Evolutionary conservation across 2,888 invertebrate genomes (phyloP).

Genomic region (Ichneumoninae sp.): DNA sequence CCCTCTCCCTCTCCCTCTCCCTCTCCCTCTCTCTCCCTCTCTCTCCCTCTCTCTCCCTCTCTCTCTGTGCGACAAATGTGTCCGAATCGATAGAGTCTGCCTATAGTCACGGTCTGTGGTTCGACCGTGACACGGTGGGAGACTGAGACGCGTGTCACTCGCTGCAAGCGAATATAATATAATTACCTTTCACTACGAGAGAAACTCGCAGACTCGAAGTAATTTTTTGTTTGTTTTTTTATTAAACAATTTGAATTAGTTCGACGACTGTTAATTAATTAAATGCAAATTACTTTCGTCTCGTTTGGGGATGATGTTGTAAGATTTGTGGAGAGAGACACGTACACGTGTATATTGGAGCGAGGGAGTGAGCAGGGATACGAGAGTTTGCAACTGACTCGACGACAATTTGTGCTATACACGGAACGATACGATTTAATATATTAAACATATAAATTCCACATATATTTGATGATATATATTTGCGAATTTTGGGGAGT

Average conservation of each 20-base stretch:
- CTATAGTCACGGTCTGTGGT: conserved; percentile 46
- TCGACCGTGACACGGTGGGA: conserved; percentile 59
- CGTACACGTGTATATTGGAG: not conserved
- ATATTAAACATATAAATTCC: too few species aligned
- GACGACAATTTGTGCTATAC: too few species aligned
- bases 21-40: not conserved
- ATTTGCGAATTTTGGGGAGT: not conserved
- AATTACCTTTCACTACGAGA: not conserved
- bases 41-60: not conserved
- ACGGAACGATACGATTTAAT: too few species aligned
- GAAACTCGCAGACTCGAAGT: not conserved
- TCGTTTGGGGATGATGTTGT: not conserved
- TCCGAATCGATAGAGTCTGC: conserved; percentile 61
- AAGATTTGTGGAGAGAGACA: too few species aligned
- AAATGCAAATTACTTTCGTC: conserved; percentile 5
- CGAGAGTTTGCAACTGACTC: too few species aligned
- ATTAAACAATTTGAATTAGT: not conserved
- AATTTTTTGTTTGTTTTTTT: not conserved
- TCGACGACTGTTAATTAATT: not conserved
- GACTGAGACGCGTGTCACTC: not conserved
- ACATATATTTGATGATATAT: too few species aligned
- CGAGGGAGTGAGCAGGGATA: not conserved
- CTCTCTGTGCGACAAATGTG: conserved; percentile 22
- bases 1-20: not conserved
- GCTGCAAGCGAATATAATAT: conserved; percentile 10